Conservation (phyloP, 2,113 vertebrate species). For the Apodemus speciosus region DNA sequence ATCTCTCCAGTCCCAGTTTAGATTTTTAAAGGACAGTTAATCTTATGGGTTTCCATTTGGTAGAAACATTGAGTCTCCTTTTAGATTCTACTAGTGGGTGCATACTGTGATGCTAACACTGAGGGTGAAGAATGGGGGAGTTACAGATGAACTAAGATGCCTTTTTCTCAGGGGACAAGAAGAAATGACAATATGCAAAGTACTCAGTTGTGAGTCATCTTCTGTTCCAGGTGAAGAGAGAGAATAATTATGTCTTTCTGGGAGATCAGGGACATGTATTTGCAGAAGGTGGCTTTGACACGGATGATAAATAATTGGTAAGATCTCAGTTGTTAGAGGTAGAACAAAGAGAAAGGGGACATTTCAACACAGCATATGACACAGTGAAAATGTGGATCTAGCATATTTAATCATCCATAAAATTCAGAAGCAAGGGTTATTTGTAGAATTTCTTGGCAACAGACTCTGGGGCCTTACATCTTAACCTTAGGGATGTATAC, state of each 20-base stretch:
- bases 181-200: not conserved
- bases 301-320: not conserved
- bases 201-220: not conserved
- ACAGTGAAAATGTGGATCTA: not conserved
- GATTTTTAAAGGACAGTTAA: not conserved
- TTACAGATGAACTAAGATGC: not conserved
- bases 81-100: not conserved
- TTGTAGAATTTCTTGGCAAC: not conserved
- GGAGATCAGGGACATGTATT: not conserved
- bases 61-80: not conserved
- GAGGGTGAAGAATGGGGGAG: not conserved
- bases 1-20: not conserved
- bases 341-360: not conserved
- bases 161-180: not conserved
- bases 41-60: not conserved
- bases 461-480: not conserved
- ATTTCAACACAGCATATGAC: not conserved
- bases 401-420: not conserved
- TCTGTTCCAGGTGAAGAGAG: not conserved
- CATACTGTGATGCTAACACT: not conserved
- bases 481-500: not conserved
- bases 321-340: not conserved
- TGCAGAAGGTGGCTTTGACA: not conserved
- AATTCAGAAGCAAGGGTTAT: not conserved
- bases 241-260: not conserved